Conservation (phyloP, 2,113 vertebrate species). For the Trematocara variabile region DNA sequence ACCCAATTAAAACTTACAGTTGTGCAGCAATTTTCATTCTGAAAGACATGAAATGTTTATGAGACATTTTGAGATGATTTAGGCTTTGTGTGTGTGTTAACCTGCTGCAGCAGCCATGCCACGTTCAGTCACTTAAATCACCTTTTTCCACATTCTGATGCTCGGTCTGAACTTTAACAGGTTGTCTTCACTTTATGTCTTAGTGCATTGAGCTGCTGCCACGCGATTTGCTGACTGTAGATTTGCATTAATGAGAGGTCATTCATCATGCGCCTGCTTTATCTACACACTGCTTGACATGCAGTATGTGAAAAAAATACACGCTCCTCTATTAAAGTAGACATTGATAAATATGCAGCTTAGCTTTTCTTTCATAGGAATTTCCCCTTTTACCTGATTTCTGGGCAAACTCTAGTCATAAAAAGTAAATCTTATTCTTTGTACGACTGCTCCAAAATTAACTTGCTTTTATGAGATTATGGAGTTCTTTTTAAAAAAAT, state of each 20-base stretch:
- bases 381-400: background rate
- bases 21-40: background rate
- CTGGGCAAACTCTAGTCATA: background rate
- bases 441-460: background rate
- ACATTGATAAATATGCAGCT: background rate
- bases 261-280: background rate
- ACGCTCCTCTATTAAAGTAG: background rate
- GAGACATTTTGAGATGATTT: background rate
- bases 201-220: background rate
- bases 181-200: background rate
- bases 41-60: background rate
- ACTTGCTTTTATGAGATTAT: background rate
- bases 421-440: background rate
- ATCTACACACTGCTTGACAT: background rate
- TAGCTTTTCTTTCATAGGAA: background rate
- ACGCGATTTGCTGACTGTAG: background rate
- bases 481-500: rapidly evolving
- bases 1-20: background rate
- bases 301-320: background rate
- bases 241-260: background rate
- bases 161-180: background rate
- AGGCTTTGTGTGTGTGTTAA: background rate
- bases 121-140: background rate
- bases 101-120: background rate
- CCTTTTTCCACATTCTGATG: background rate